Evolutionary conservation across 2,797 vertebrate genomes (phyloP), one percentile per base, ranked within the genome.

Genomic region (Tiaroga cobitis): DNA sequence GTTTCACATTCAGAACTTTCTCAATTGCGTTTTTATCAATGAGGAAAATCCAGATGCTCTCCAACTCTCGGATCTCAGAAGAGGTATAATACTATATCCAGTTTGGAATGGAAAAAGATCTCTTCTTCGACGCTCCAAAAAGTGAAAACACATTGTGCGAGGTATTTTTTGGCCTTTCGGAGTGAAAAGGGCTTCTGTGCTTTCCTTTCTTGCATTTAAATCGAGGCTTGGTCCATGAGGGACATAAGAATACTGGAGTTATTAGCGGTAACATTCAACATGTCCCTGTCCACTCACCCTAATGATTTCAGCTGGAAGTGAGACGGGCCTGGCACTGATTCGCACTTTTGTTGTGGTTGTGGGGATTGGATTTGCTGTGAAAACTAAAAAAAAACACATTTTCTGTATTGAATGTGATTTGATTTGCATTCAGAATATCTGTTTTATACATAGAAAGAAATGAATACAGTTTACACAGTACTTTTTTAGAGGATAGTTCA

Each of bases 31-130:
- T 74, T 86, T 89, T 86, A 87, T 89, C 86, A 76, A 24, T 49
- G 74, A 80, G 82, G 56, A 86, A 85, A 89, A 86, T 88, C 88
- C 85, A 87, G 68, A 84, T 82, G 73, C 68, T 78, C n/a, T 67
- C n/a, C 11, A 49, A 37, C 26, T 54, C 46, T 82, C 68, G 61
- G 51, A 39, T 88, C 68, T 85, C 61, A 75, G 81, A 86, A 85
- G 70, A 78, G 82, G 54, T 83, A 41, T 80, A 82, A 82, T 82
- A 59, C 82, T 88, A 83, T 73, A 51, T 87, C 54, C 79, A 87
- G 83, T 81, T 82, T 70, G 72, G 77, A 76, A 65, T 76, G 84
- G 85, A 82, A 89, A 88, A 85, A n/a, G 34, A 84, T 82, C 69
- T 70, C 19, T n/a, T 85, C 70, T 86, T 80, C 56, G 82, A 79